Evolutionary conservation across 2,888 invertebrate genomes (phyloP), one percentile per base, ranked within the genome.

Genomic region (Tuta absoluta): DNA sequence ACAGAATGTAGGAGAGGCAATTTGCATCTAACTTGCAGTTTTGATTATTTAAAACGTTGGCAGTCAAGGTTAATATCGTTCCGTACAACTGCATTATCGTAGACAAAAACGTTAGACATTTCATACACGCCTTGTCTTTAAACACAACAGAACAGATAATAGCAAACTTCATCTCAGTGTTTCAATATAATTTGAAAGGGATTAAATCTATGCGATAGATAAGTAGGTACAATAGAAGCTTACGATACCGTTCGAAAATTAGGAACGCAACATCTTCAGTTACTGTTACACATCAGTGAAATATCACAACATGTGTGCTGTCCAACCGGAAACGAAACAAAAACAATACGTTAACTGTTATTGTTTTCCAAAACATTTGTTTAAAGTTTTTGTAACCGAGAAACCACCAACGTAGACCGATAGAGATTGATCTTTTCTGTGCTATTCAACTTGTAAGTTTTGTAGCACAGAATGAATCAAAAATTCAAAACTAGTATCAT

Each of bases 321-420:
- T 72, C 72, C 72, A 75, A 78, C 79, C 84, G 87, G 85, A 86
- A 87, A 84, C 77, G 75, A 75, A 76, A 83, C 72, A 80, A 85
- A 86, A 85, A 88, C 86, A 86, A 83, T 83, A 78, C 77, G 74
- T 10, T 33, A 73, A 72, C 53, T 66, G 73, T 82, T 60, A 60
- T 85, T 86, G 86, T 86, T 85, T 82, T 81, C 75, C 75, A 82
- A 80, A 79, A 68, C 68, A 72, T 73, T 73, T 73, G 77, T 80
- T 81, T 78, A 75, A 78, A 80, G 79, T 82, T 81, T 77, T 78
- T 72, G 72, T 63, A 69, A 71, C 61, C 69, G 71, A 75, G 71
- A 72, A 76, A 76, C 85, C 88, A 83, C 87, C 87, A 74, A 82
- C 85, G 85, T 79, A 65, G 86, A 69, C 74, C 28, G 56, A 24